phyloP scores from a whole-genome alignment of 2,113 vertebrate genomes.

The Empidonax alnorum region DNA sequence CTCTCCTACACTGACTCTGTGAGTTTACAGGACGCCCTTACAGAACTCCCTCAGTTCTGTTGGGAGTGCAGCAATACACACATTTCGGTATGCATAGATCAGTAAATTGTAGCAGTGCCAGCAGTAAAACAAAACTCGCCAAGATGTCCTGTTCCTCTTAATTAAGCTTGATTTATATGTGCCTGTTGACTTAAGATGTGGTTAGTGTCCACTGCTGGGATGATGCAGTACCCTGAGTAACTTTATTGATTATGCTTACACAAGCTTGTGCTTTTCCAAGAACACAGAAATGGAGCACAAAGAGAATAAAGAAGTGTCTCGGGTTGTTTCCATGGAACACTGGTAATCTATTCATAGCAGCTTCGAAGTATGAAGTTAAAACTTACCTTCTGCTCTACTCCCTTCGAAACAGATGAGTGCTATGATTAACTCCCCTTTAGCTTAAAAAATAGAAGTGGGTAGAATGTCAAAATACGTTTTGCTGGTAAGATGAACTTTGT shows the following conservation, averaged over 20 bases:
- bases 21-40: background rate
- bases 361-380: slow-evolving; percentile 13
- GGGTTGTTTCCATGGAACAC: slow-evolving; percentile 31
- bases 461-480: slow-evolving; percentile 22
- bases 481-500: slow-evolving; percentile 12
- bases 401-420: slow-evolving; percentile 7
- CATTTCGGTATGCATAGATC: slow-evolving; percentile 45
- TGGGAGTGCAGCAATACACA: slow-evolving; percentile 33
- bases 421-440: slow-evolving; percentile 53
- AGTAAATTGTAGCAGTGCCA: slow-evolving; percentile 48
- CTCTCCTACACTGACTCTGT: background rate
- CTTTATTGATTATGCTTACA: slow-evolving; percentile 37
- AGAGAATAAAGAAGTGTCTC: slow-evolving; percentile 16
- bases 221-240: slow-evolving; percentile 62
- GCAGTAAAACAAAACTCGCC: slow-evolving; percentile 38
- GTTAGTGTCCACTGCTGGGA: slow-evolving; percentile 50
- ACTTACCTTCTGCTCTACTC: slow-evolving; percentile 64
- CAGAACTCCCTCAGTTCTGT: background rate
- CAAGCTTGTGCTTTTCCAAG: slow-evolving; percentile 69
- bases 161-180: slow-evolving; percentile 56
- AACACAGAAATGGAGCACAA: slow-evolving; percentile 21
- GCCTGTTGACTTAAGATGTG: slow-evolving; percentile 51
- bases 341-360: slow-evolving; percentile 41
- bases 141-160: slow-evolving; percentile 38
- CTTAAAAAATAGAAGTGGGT: slow-evolving; percentile 34